A percentile compares a stretch with the other conserved stretches of the same genome.
Evolutionary conservation across 2,888 invertebrate species (phyloP).

Genomic region (Tetranychus truncatus): DNA sequence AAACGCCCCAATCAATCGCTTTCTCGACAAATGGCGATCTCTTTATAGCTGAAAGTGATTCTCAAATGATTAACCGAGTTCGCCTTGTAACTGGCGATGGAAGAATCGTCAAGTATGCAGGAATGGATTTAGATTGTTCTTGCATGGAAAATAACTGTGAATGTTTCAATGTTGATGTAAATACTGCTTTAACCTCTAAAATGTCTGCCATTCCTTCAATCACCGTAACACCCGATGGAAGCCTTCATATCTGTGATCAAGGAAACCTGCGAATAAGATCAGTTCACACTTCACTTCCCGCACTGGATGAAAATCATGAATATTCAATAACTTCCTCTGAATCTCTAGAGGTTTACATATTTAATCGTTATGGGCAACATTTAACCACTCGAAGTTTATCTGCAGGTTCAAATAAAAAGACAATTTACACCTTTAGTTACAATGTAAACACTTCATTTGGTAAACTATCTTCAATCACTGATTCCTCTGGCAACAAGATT

Average conservation of each 20-base stretch:
- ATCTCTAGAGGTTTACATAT: slow-evolving; percentile 77
- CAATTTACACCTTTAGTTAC: slow-evolving; percentile 83
- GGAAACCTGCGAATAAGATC: slow-evolving; percentile 30
- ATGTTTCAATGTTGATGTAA: slow-evolving; percentile 33
- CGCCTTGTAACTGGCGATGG: slow-evolving; percentile 33
- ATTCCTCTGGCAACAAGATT: slow-evolving; percentile 68
- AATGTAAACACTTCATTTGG: slow-evolving; percentile 51
- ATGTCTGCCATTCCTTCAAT: slow-evolving; percentile 43
- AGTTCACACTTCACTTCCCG: slow-evolving; percentile 43
- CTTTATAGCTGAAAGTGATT: slow-evolving; percentile 78
- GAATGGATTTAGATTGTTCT: slow-evolving; percentile 34
- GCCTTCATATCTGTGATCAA: slow-evolving; percentile 85
- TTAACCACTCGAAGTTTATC: slow-evolving; percentile 76
- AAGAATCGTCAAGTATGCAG: slow-evolving; percentile 33
- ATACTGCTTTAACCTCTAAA: slow-evolving; percentile 33
- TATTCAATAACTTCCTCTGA: slow-evolving; percentile 84
- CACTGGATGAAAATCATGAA: slow-evolving; percentile 60
- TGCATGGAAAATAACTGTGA: slow-evolving; percentile 33
- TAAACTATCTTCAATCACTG: slow-evolving; percentile 59
- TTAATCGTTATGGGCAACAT: slow-evolving; percentile 83
- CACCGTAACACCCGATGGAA: slow-evolving; percentile 85
- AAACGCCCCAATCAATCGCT: slow-evolving; percentile 68
- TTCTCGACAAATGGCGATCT: slow-evolving; percentile 79
- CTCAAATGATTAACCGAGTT: slow-evolving; percentile 41
- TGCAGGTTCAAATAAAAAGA: slow-evolving; percentile 54